phyloP scores from a whole-genome alignment of 2,113 vertebrate genomes.

The Etheostoma spectabile region DNA sequence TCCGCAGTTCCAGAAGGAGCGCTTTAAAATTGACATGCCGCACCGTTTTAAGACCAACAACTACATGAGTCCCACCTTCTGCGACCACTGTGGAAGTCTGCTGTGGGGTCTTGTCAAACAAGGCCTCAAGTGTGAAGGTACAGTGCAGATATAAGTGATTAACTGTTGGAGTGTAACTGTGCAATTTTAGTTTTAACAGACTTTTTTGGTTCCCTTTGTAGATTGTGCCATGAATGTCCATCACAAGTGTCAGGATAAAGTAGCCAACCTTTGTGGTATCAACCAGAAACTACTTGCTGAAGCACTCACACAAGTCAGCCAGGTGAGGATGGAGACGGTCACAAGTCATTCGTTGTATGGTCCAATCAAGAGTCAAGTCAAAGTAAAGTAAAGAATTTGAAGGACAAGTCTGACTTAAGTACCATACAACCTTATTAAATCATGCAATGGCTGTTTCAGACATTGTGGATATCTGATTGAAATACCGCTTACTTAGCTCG shows the following conservation, averaged over 20 bases:
- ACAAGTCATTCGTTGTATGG: not conserved
- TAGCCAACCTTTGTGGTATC: slow-evolving; percentile 98
- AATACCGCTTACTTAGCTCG: not conserved
- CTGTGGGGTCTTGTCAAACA: slow-evolving; percentile 98
- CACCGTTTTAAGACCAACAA: slow-evolving; percentile 96
- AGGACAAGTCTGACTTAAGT: not conserved
- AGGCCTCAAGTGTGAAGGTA: slow-evolving; percentile 98
- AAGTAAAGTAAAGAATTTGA: not conserved
- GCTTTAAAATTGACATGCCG: slow-evolving; percentile 99
- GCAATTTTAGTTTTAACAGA: not conserved
- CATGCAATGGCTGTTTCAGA: not conserved
- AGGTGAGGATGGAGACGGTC: slow-evolving; percentile 82
- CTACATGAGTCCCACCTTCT: slow-evolving; percentile 99
- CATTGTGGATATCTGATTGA: not conserved
- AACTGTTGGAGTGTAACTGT: not conserved
- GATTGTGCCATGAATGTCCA: slow-evolving; percentile 98
- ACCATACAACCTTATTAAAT: slow-evolving; percentile 1
- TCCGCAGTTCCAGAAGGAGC: slow-evolving; percentile 96
- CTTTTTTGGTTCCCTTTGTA: slow-evolving; percentile 61
- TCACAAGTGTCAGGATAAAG: slow-evolving; percentile 97
- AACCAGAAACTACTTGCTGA: slow-evolving; percentile 98
- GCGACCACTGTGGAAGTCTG: slow-evolving; percentile 98
- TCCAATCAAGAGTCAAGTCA: not conserved
- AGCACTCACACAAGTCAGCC: slow-evolving; percentile 95
- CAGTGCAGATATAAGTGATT: slow-evolving; percentile 49